Percentiles rank a stretch among this genome's conserved stretches.
These are phyloP conservation scores for Tricholaema leucomelas DNA, from an alignment of 2,113 vertebrate genomes.

Conservation along the genomic window DNA sequence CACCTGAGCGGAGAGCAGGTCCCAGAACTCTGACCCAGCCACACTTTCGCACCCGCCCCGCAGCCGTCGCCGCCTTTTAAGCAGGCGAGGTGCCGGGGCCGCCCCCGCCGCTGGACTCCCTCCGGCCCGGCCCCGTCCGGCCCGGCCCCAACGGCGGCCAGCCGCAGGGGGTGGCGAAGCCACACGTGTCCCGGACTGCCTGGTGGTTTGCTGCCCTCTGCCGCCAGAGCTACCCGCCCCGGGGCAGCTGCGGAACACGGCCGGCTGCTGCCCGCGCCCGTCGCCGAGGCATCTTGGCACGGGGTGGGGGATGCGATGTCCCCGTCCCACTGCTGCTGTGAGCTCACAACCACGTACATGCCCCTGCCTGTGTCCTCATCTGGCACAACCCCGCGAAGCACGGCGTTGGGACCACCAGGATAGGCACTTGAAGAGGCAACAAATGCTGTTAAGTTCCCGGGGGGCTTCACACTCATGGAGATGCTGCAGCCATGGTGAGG, in stretches of 20 bases:
- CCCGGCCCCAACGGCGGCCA: neutral
- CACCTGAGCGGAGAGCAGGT: neutral
- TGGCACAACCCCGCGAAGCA: neutral
- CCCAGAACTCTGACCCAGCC: accelerated
- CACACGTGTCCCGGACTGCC: neutral
- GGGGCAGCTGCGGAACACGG: neutral
- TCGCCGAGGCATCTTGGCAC: neutral
- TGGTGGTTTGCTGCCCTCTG: slow-evolving; percentile 50
- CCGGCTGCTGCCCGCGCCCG: neutral
- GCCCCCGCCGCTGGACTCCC: neutral
- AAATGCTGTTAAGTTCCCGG: accelerated
- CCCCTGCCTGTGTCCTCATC: neutral
- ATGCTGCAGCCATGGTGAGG: neutral
- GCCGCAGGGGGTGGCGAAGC: neutral
- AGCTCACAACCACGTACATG: neutral
- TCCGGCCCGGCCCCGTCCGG: neutral
- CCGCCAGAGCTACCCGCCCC: neutral
- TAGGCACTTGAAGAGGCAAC: neutral
- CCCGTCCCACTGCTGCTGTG: neutral
- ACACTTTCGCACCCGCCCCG: neutral
- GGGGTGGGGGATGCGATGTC: accelerated
- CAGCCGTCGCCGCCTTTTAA: neutral
- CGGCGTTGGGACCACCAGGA: neutral
- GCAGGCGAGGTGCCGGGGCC: neutral
- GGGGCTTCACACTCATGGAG: neutral